A percentile compares a stretch with the other conserved stretches of the same genome.
Conservation (phyloP, 2,888 invertebrate genomes). For the Geotrupes spiniger region DNA sequence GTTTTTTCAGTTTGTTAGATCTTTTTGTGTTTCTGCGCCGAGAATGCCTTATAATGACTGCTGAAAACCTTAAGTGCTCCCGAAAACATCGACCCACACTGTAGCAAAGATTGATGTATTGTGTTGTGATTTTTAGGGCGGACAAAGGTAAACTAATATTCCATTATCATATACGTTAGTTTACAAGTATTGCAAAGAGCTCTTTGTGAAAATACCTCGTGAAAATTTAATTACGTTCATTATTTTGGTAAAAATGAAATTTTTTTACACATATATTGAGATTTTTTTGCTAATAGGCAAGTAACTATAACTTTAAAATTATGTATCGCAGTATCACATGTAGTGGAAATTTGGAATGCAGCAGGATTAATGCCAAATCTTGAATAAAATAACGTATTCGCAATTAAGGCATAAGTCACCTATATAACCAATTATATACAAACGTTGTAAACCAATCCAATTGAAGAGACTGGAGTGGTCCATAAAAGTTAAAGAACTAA, state of each 20-base stretch:
- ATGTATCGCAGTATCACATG: no score
- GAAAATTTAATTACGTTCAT: neutral
- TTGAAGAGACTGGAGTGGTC: no score
- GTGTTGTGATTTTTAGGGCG: neutral
- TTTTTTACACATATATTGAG: neutral
- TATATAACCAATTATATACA: neutral
- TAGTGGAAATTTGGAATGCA: no score
- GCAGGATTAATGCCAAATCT: no score
- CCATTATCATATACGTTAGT: no score
- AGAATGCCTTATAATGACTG: slow-evolving; percentile 26
- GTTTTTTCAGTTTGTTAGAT: slow-evolving; percentile 27
- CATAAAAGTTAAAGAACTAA: no score
- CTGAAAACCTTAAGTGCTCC: slow-evolving; percentile 23
- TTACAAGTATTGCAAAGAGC: no score
- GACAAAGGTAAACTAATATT: no score
- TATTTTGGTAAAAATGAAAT: neutral
- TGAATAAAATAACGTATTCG: no score
- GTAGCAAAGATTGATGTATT: slow-evolving; percentile 3
- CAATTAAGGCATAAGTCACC: neutral
- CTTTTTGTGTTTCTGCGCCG: slow-evolving; percentile 21
- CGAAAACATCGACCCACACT: neutral
- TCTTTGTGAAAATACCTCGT: no score
- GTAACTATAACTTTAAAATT: no score
- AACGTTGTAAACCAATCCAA: no score
- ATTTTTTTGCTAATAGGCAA: neutral